A percentile compares a stretch with the other conserved stretches of the same genome.
These are phyloP conservation scores for Tyrannus savana DNA, from an alignment of 2,113 vertebrate genomes.

Conservation along the genomic window DNA sequence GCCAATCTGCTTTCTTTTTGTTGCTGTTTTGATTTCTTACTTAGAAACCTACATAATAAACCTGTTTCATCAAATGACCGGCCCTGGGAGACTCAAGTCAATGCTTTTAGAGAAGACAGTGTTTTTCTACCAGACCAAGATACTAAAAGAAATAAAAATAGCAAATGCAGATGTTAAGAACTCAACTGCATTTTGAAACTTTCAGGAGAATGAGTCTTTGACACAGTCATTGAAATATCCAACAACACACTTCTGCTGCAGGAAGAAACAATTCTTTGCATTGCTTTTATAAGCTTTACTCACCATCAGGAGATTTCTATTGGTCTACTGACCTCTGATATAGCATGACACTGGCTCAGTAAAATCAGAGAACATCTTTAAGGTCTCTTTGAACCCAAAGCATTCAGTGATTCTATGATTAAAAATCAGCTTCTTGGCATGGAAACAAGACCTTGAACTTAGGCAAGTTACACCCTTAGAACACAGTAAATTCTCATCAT, in stretches of 20 bases:
- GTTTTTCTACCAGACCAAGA: not conserved
- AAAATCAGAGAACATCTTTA: not conserved
- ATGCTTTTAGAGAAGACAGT: not conserved
- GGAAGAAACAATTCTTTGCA: not conserved
- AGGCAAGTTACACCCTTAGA: not conserved
- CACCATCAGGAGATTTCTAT: not conserved
- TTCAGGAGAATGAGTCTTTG: not conserved
- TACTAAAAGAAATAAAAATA: not conserved
- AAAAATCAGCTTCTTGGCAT: not conserved
- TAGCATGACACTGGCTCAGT: not conserved
- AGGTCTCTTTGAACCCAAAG: not conserved
- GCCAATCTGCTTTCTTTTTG: conserved; percentile 35
- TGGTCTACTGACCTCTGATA: not conserved
- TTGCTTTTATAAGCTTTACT: not conserved
- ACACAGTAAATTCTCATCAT: not conserved
- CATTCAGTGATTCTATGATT: not conserved
- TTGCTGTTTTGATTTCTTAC: conserved; percentile 39
- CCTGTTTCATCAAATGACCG: not conserved
- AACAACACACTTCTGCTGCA: not conserved
- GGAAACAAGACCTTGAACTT: not conserved
- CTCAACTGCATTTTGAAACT: not conserved
- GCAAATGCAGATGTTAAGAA: not conserved
- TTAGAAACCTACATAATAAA: not conserved
- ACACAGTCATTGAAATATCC: not conserved
- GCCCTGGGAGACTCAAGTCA: not conserved